Conservation (phyloP, 2,113 vertebrate species). For the Ochotona princeps region DNA sequence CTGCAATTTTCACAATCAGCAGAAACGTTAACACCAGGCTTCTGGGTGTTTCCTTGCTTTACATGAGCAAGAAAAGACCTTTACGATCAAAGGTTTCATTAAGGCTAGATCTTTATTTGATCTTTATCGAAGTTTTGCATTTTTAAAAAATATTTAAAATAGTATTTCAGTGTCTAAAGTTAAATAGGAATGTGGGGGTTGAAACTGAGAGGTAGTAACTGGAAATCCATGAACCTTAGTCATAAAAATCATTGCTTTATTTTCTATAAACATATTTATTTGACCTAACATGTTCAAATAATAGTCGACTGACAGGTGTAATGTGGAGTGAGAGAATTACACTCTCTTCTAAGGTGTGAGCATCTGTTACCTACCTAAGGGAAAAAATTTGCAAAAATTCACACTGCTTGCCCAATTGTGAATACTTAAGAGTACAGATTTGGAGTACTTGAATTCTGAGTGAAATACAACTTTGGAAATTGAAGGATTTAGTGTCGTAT, state of each 20-base stretch:
- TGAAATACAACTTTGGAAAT: slow-evolving; percentile 35
- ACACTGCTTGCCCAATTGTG: neutral
- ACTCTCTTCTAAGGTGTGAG: neutral
- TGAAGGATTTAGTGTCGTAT: neutral
- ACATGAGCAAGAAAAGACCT: slow-evolving; percentile 86
- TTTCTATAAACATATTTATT: slow-evolving; percentile 71
- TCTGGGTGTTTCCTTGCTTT: slow-evolving; percentile 89
- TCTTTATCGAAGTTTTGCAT: slow-evolving; percentile 88
- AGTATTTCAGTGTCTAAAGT: slow-evolving; percentile 83
- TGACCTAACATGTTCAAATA: slow-evolving; percentile 57
- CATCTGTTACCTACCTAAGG: neutral
- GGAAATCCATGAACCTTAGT: slow-evolving; percentile 55
- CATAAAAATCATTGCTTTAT: slow-evolving; percentile 64
- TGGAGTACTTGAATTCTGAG: slow-evolving; percentile 1
- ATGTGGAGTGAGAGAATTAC: neutral
- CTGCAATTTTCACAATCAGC: slow-evolving; percentile 94
- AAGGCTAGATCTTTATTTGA: slow-evolving; percentile 84
- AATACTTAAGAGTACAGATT: neutral
- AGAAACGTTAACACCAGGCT: slow-evolving; percentile 90
- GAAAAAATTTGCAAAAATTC: slow-evolving; percentile 42
- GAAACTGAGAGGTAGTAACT: neutral
- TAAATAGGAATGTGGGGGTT: neutral
- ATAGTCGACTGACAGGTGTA: slow-evolving; percentile 46
- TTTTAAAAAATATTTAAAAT: slow-evolving; percentile 87
- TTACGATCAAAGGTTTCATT: slow-evolving; percentile 87